Evolutionary conservation across 2,888 invertebrate species (phyloP).

Genomic region (Drosophila anceps): DNA sequence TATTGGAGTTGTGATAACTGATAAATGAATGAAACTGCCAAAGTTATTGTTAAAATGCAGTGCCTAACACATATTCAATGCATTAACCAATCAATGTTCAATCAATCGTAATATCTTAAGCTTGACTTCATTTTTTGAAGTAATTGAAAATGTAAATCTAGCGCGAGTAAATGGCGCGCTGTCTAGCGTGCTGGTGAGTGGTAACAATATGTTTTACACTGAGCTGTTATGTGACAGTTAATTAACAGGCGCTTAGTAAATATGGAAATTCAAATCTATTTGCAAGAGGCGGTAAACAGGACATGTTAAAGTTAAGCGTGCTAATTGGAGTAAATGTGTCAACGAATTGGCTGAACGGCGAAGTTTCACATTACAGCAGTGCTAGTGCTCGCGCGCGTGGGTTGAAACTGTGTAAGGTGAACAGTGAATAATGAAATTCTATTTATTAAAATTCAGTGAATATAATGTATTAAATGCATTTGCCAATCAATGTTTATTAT

Average conservation of each 20-base stretch:
- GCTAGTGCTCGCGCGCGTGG: neutral
- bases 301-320: neutral
- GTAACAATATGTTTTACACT: neutral
- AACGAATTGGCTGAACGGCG: neutral
- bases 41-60: neutral
- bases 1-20: neutral
- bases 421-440: neutral
- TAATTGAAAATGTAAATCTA: neutral
- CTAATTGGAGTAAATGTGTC: neutral
- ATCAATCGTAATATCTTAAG: neutral
- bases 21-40: neutral
- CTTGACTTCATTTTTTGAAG: neutral
- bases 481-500: neutral
- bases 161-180: neutral
- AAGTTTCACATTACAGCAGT: neutral
- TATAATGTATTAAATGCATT: neutral
- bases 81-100: neutral
- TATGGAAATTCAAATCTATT: neutral
- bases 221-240: neutral
- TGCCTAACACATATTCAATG: neutral
- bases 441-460: neutral
- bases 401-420: neutral
- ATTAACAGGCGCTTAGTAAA: slow-evolving; percentile 3
- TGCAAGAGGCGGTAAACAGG: neutral
- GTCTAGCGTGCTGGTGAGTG: neutral